Evolutionary conservation across 35 echinoderm and acorn worm genomes (phyloP).

Genomic region (Hemicentrotus pulcherrimus): DNA sequence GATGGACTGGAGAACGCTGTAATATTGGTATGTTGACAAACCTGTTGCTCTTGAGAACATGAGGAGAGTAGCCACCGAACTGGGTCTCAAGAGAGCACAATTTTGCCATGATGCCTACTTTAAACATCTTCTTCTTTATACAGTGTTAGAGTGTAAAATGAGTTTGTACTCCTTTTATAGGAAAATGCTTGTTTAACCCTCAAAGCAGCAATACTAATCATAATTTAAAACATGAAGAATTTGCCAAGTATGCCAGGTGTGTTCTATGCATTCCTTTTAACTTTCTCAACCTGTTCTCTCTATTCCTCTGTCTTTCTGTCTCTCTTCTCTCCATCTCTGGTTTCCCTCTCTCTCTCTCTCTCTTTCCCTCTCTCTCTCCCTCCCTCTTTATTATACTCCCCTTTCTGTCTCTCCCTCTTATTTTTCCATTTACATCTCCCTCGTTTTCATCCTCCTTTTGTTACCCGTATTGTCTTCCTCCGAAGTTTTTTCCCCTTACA

Average conservation of each 20-base stretch:
- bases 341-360: background rate
- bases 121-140: no score
- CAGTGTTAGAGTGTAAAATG: no score
- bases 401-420: background rate
- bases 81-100: background rate
- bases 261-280: no score
- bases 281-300: no score
- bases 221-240: background rate
- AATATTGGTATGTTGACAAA: conserved; percentile 41
- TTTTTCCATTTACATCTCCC: no score
- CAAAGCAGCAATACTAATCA: background rate
- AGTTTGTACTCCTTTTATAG: no score
- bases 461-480: no score
- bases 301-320: no score
- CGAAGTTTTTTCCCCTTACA: no score
- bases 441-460: no score
- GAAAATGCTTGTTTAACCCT: no score
- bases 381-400: background rate
- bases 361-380: background rate
- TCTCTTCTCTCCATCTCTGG: no score
- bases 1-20: conserved; percentile 44
- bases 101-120: background rate
- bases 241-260: background rate
- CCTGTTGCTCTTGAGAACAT: background rate
- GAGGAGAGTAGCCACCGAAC: background rate